These are phyloP conservation scores for Barbus barbus DNA, from an alignment of 2,113 vertebrate species.

Conservation along the genomic window DNA sequence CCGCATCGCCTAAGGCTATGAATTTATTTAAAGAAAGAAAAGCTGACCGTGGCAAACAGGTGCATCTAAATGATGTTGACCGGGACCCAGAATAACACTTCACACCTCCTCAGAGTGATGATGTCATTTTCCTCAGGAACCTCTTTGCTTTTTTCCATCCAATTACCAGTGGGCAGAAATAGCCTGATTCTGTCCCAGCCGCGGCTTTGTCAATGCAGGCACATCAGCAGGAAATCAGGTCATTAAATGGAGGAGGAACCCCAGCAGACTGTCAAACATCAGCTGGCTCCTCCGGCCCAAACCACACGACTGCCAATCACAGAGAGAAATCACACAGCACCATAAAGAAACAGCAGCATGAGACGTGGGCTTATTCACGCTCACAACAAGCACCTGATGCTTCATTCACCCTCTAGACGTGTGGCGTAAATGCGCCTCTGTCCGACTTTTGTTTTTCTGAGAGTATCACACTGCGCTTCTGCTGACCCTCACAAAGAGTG, in stretches of 20 bases:
- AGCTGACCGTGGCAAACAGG: slow-evolving; percentile 7
- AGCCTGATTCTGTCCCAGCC: slow-evolving; percentile 40
- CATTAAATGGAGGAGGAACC: slow-evolving; percentile 45
- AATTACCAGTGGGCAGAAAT: slow-evolving; percentile 52
- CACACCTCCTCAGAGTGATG: slow-evolving; percentile 28
- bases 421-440: neutral
- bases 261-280: slow-evolving; percentile 28
- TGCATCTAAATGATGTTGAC: slow-evolving; percentile 28
- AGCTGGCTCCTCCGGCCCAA: neutral
- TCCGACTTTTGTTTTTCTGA: slow-evolving; percentile 3
- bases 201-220: slow-evolving; percentile 45
- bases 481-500: neutral
- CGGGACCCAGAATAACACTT: slow-evolving; percentile 29
- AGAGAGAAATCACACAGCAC: neutral
- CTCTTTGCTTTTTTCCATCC: slow-evolving; percentile 34
- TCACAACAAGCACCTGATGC: neutral
- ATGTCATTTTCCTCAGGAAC: slow-evolving; percentile 32
- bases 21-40: slow-evolving; percentile 28
- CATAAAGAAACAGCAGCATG: slow-evolving; percentile 13
- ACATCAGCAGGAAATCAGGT: slow-evolving; percentile 31
- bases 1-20: neutral
- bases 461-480: neutral
- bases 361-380: neutral
- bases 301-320: slow-evolving; percentile 28
- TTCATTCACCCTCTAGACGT: neutral